A percentile compares a stretch with the other conserved stretches of the same genome.
Conservation (phyloP, 2,797 vertebrate species). For the Glyptemys insculpta region DNA sequence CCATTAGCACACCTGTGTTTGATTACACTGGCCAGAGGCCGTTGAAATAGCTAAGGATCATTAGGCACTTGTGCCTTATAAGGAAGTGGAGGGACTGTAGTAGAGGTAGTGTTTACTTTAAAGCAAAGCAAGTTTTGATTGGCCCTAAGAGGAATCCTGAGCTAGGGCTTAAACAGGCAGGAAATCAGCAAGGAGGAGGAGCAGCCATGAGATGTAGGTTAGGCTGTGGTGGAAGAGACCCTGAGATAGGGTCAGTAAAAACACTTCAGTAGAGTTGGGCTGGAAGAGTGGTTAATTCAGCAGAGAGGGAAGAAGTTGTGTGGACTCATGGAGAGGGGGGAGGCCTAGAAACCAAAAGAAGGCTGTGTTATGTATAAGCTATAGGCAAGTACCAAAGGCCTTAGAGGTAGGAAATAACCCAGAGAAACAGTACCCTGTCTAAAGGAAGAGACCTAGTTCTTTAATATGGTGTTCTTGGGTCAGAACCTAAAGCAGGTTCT, state of each 20-base stretch:
- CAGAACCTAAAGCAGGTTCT: not conserved
- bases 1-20: not conserved
- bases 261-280: not conserved
- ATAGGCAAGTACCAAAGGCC: too few species aligned
- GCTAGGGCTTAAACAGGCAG: not conserved
- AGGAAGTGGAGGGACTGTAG: not conserved
- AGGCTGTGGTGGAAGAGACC: not conserved
- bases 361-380: too few species aligned
- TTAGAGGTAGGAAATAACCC: too few species aligned
- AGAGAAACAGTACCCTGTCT: too few species aligned
- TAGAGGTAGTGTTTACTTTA: not conserved
- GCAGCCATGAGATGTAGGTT: not conserved
- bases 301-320: not conserved
- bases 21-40: not conserved
- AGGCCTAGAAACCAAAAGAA: too few species aligned
- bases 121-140: not conserved
- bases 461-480: not conserved
- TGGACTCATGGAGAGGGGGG: not conserved
- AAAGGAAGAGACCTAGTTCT: not conserved
- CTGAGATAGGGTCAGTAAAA: not conserved
- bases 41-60: not conserved
- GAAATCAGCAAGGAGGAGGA: not conserved
- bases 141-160: not conserved
- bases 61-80: not conserved
- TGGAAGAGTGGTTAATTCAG: not conserved